Base-by-base conservation (phyloP, 2,888 invertebrate species). In the Ariolimax columbianus region DNA sequence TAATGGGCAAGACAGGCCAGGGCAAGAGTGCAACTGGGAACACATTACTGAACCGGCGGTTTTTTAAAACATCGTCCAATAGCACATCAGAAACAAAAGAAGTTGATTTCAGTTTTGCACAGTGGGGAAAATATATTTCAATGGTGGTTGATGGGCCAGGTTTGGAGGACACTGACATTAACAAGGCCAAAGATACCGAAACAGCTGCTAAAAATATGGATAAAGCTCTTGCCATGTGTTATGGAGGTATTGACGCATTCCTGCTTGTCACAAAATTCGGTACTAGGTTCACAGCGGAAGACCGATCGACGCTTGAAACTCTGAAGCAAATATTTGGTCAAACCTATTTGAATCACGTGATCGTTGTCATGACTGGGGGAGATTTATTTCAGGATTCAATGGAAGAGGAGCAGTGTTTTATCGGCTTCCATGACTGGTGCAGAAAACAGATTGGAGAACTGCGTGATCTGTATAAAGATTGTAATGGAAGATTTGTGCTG, bases 311-410 rank as follows among this genome's bases (percentile, higher is more conserved):
- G 3, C 70, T 70, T 0, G 19, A 70, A 6, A 38, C 70, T 19
- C 70, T 70, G 17, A 70, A 70, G 17, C 14, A 0, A 17, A 70
- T 70, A 14, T 70, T 70, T 70, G 70, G 70, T 6, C 14, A 70
- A 7, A 38, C 36, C 38, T 70, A 23, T 33, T 30, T 55, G 40
- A 19, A 43, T 1, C 63, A 79, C n/a, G 14, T 55, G 1, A 43
- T 79, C 17, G 30, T 59, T 66, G 66, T 79, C 11, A n/a, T 79
- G 40, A 66, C 66, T 23, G 2, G 40, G 19, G 78, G 78, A 7
- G 78, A 79, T 77, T 19, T 30, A 17, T 77, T 77, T 77, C 43
- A 73, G 11, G 0, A 0, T 1, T 30, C 77, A 47, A 30, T 47
- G 36, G 55, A 77, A 30, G 77, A 47, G 14, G 33, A 77, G 26